Base-by-base conservation (phyloP, 2,888 invertebrate genomes). In the Melanargia galathea region DNA sequence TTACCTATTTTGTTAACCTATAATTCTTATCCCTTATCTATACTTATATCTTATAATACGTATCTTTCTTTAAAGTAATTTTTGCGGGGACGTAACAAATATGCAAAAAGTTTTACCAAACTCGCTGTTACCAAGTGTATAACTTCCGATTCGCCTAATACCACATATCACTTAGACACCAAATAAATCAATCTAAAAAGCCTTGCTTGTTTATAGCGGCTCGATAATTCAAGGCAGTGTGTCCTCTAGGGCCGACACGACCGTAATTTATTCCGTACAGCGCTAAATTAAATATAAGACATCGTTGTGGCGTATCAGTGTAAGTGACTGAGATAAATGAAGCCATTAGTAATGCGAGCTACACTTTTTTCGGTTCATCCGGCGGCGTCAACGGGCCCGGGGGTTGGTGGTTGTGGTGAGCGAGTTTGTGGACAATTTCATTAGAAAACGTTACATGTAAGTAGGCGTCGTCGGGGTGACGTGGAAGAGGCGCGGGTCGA, bases 271-370 rank as follows among this genome's bases (percentile, higher is more conserved):
- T 90, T 89, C 90, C 78, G 77, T 80, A 83, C 82, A 84, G 83
- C 82, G 86, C 86, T 86, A 90, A 90, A 91, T 91, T 90, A 90
- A 90, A 90, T 90, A 90, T 90, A 90, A 90, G 90, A 89, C 86
- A 88, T 85, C 87, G 86, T 87, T 86, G 90, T 86, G 88, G 89
- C 90, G 90, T 91, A 91, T 90, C 90, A 90, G 85, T 90, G 91
- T 88, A 89, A 89, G 90, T 87, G 91, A 89, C 90, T 90, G 87
- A 90, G 91, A 91, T 89, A 90, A 90, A 91, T 91, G 90, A 87
- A 88, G 87, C 89, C 90, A 91, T 91, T 90, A 90, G 91, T 89
- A 90, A 90, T 86, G 88, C 86, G 90, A 90, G 90, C 87, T 86
- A 83, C 86, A 88, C 86, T 90, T 91, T 90, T 90, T 90, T 90